These are phyloP conservation scores for Girardia tigrina DNA, from an alignment of 2,888 invertebrate species.

Conservation along the genomic window DNA sequence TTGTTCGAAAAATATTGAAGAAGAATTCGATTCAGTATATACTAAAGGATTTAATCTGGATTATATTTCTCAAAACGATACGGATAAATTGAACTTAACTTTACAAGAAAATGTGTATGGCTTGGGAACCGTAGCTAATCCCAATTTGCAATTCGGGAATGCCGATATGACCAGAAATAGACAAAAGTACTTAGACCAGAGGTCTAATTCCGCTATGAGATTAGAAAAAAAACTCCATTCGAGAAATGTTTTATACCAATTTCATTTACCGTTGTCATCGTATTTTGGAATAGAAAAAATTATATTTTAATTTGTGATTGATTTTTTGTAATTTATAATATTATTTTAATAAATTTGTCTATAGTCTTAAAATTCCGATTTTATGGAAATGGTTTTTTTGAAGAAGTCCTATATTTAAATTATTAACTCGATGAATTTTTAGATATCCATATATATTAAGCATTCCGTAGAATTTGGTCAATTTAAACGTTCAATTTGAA, in stretches of 20 bases:
- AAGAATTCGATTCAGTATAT: not conserved
- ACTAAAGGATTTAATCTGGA: not conserved
- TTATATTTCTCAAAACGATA: not conserved
- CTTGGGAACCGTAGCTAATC: not conserved
- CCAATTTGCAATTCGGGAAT: not conserved
- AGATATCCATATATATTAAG: too few relatives aligned
- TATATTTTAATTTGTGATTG: constrained; percentile 9
- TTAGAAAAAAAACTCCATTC: not conserved
- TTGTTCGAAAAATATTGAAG: not conserved
- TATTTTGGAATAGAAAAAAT: constrained; percentile 6
- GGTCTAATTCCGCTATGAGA: not conserved
- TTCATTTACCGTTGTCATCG: not conserved
- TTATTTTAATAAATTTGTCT: too few relatives aligned
- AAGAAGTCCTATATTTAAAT: too few relatives aligned
- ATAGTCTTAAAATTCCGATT: too few relatives aligned
- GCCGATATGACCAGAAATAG: not conserved
- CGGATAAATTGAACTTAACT: not conserved
- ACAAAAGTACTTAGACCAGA: not conserved
- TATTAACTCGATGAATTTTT: too few relatives aligned
- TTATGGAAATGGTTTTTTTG: too few relatives aligned
- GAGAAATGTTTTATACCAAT: not conserved
- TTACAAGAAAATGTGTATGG: not conserved
- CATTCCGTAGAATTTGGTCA: too few relatives aligned
- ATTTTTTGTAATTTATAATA: too few relatives aligned
- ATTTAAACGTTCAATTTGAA: too few relatives aligned